Percentiles rank a stretch among this genome's conserved stretches.
These are phyloP conservation scores for Drosophila peninsularis DNA, from an alignment of 2,888 invertebrate genomes.

Conservation along the genomic window DNA sequence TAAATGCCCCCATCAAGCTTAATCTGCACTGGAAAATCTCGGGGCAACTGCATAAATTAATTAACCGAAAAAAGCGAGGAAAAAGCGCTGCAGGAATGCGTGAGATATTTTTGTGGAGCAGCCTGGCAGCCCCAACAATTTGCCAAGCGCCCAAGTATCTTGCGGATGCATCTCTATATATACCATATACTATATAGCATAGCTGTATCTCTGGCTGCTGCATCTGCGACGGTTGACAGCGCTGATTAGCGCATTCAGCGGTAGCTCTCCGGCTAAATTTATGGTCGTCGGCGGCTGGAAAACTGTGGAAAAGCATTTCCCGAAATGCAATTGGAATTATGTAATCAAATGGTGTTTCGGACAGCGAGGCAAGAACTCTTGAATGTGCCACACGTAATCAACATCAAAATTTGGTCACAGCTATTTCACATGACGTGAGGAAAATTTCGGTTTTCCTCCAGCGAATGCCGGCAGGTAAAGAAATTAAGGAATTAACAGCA, in stretches of 20 bases:
- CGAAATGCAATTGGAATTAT: slow-evolving; percentile 57
- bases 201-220: slow-evolving; percentile 5
- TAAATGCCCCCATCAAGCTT: slow-evolving; percentile 64
- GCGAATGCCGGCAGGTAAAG: slow-evolving; percentile 56
- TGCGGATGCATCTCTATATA: slow-evolving; percentile 4
- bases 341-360: slow-evolving; percentile 63
- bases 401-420: slow-evolving; percentile 21
- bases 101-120: slow-evolving; percentile 59
- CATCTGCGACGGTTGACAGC: slow-evolving; percentile 54
- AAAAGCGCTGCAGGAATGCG: slow-evolving; percentile 55
- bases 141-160: slow-evolving; percentile 44
- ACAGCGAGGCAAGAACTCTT: slow-evolving; percentile 39
- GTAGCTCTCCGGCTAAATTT: slow-evolving; percentile 50
- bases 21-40: slow-evolving; percentile 71
- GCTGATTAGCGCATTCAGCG: slow-evolving; percentile 60
- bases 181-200: slow-evolving; percentile 6
- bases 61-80: slow-evolving; percentile 43
- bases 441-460: slow-evolving; percentile 40
- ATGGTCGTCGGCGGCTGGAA: slow-evolving; percentile 31
- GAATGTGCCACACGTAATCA: slow-evolving; percentile 47
- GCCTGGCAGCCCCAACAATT: slow-evolving; percentile 47
- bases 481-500: slow-evolving; percentile 71
- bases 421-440: slow-evolving; percentile 64
- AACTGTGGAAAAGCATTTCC: slow-evolving; percentile 11
- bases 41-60: slow-evolving; percentile 75